Percentiles rank a stretch among this genome's conserved stretches.
phyloP scores from a whole-genome alignment of 2,797 vertebrate species.

The Hyperoplus lanceolatus region DNA sequence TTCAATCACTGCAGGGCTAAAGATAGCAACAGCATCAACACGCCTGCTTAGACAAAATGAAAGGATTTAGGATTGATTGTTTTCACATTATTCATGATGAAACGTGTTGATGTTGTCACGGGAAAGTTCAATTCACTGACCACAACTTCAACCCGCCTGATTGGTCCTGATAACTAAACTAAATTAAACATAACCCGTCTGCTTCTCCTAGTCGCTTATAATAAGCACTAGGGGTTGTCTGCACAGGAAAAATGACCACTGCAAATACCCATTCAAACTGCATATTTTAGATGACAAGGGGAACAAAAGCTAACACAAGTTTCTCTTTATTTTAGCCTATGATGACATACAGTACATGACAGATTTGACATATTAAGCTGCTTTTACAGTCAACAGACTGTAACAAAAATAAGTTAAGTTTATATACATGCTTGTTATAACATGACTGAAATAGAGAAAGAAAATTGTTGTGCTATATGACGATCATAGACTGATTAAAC shows the following conservation, averaged over 20 bases:
- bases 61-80: not conserved
- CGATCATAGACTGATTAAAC: too few relatives aligned
- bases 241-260: not conserved
- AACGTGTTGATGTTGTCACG: too few relatives aligned
- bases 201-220: not conserved
- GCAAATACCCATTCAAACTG: not conserved
- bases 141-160: not conserved
- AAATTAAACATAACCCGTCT: slow-evolving; percentile 21
- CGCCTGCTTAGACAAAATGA: not conserved
- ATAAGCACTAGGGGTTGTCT: slow-evolving; percentile 9
- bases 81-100: not conserved
- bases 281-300: not conserved
- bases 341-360: not conserved
- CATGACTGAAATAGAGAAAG: not conserved
- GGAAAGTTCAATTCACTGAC: slow-evolving; percentile 1
- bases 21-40: slow-evolving; percentile 27
- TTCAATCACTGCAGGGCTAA: slow-evolving; percentile 1
- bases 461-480: too few relatives aligned
- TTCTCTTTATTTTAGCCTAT: not conserved
- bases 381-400: not conserved
- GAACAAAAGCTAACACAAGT: not conserved
- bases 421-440: not conserved
- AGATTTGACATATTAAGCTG: not conserved
- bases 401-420: not conserved
- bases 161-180: not conserved